Conservation (phyloP, 2,113 vertebrate species). For the Lampris incognitus region DNA sequence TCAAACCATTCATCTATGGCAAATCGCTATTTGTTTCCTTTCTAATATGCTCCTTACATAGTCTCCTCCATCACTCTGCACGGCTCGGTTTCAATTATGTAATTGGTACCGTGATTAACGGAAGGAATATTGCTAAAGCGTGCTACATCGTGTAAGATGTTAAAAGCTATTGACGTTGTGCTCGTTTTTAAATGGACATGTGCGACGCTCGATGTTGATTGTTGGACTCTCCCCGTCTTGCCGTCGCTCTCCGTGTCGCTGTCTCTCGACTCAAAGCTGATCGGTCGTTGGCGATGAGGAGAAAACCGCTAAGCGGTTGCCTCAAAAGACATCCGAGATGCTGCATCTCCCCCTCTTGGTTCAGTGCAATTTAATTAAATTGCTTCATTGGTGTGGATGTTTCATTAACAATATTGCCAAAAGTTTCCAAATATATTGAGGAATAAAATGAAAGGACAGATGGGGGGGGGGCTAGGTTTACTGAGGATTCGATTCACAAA, state of each 20-base stretch:
- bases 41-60: neutral
- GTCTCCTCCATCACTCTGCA: neutral
- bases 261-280: too few relatives aligned
- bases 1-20: conserved; percentile 17
- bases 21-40: neutral
- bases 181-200: conserved; percentile 2
- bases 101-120: too few relatives aligned
- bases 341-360: conserved; percentile 21
- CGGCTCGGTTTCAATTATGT: neutral
- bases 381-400: too few relatives aligned
- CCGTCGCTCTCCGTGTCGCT: too few relatives aligned
- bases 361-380: too few relatives aligned
- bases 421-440: too few relatives aligned
- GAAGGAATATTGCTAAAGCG: too few relatives aligned
- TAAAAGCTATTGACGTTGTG: conserved; percentile 15
- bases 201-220: neutral
- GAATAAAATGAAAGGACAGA: too few relatives aligned
- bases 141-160: neutral
- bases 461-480: too few relatives aligned
- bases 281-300: conserved; percentile 35
- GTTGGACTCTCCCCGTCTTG: too few relatives aligned
- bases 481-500: too few relatives aligned
- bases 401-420: too few relatives aligned
- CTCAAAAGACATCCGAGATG: conserved; percentile 43
- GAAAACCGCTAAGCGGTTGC: conserved; percentile 22